These are phyloP conservation scores for Drosophila neutralis DNA, from an alignment of 2,888 invertebrate species.

Conservation along the genomic window DNA sequence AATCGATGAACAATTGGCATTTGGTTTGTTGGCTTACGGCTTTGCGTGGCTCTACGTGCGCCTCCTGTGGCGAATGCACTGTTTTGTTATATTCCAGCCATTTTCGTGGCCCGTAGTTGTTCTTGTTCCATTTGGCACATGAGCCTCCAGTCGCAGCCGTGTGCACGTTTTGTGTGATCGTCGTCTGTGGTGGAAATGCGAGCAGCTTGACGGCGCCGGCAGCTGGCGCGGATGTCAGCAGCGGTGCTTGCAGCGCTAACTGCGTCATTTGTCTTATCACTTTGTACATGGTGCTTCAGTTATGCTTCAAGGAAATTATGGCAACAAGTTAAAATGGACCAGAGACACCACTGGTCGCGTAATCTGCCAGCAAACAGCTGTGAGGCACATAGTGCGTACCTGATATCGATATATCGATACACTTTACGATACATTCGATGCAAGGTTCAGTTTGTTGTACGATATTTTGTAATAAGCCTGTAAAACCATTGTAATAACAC, in stretches of 20 bases:
- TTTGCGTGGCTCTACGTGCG: constrained; percentile 91
- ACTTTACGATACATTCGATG: not conserved
- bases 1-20: not conserved
- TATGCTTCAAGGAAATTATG: constrained; percentile 17
- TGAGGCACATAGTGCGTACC: not conserved
- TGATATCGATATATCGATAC: constrained; percentile 27
- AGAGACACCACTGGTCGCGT: constrained; percentile 57
- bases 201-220: constrained; percentile 16
- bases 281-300: constrained; percentile 51
- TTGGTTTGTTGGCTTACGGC: constrained; percentile 88
- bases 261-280: constrained; percentile 61
- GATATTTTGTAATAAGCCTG: not conserved
- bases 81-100: constrained; percentile 90
- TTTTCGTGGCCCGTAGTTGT: constrained; percentile 85
- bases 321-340: constrained; percentile 19
- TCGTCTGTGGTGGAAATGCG: constrained; percentile 11
- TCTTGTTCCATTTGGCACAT: constrained; percentile 78
- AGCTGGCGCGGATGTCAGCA: constrained; percentile 26
- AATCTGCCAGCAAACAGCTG: constrained; percentile 60
- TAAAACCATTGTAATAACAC: not conserved
- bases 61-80: constrained; percentile 92
- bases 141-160: constrained; percentile 66
- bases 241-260: constrained; percentile 52
- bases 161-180: constrained; percentile 67
- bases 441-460: not conserved